Evolutionary conservation across 2,113 vertebrate genomes (phyloP).

Genomic region (Motacilla alba): DNA sequence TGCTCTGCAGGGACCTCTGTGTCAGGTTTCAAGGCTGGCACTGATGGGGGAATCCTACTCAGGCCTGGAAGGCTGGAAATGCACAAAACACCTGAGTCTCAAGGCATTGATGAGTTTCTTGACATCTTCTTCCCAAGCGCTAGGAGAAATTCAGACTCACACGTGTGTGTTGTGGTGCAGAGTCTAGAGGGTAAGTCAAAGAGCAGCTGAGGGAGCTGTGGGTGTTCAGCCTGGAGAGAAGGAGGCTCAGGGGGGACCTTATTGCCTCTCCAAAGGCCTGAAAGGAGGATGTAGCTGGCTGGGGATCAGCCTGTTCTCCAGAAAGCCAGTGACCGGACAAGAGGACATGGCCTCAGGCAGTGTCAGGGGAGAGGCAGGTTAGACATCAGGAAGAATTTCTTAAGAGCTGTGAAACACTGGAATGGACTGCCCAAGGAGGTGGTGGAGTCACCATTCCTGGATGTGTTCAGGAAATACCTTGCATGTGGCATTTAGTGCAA

Average conservation of each 20-base stretch:
- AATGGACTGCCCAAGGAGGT: background rate
- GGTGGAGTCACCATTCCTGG: background rate
- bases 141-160: background rate
- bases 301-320: background rate
- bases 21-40: background rate
- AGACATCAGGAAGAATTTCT: background rate
- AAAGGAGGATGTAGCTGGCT: background rate
- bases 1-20: background rate
- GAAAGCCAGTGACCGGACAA: fast-evolving
- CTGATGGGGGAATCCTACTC: background rate
- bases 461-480: background rate
- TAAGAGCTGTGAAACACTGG: background rate
- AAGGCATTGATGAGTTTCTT: background rate
- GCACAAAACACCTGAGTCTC: background rate
- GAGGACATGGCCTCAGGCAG: background rate
- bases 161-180: fast-evolving
- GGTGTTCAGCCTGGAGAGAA: background rate
- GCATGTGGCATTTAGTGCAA: background rate
- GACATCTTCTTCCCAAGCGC: background rate
- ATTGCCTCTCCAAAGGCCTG: too few relatives aligned
- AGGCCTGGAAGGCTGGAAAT: background rate
- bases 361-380: background rate
- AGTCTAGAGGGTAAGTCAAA: background rate
- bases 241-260: too few relatives aligned
- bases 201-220: background rate